These are phyloP conservation scores for Cuculus canorus DNA, from an alignment of 2,797 vertebrate genomes.

Conservation along the genomic window DNA sequence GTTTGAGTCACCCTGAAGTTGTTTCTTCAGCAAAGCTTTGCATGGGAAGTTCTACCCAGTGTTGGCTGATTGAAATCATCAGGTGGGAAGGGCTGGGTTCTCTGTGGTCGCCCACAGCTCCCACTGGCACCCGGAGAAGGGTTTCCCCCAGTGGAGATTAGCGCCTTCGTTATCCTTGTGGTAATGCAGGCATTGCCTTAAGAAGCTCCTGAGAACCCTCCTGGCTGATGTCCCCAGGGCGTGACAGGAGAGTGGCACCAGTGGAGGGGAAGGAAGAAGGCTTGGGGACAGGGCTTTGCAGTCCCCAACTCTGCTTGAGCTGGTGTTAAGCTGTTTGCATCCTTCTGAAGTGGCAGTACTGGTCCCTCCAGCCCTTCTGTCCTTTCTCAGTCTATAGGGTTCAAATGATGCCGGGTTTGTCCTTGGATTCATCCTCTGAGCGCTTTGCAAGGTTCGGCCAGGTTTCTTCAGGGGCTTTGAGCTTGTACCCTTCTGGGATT, in stretches of 20 bases:
- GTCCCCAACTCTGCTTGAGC: not conserved
- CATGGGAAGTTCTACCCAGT: not conserved
- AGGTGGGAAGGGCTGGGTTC: not conserved
- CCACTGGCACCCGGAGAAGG: rapidly evolving
- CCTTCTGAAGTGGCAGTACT: not conserved
- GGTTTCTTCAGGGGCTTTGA: not conserved
- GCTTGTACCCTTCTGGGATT: not conserved
- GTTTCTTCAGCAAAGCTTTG: not conserved
- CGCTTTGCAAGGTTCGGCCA: not conserved
- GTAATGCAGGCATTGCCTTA: not conserved
- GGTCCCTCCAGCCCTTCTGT: not conserved
- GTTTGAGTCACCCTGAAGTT: not conserved
- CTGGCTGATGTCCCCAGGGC: not conserved
- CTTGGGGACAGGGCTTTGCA: not conserved
- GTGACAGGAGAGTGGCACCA: not conserved
- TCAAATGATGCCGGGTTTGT: not conserved
- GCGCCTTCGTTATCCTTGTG: not conserved
- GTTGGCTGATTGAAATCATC: rapidly evolving
- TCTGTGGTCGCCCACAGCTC: not conserved
- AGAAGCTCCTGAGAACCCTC: not conserved
- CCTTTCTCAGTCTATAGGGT: not conserved
- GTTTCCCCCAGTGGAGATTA: not conserved
- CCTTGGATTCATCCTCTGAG: conserved; percentile 3
- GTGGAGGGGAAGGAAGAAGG: not conserved
- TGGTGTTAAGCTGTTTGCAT: not conserved